Base-by-base conservation (phyloP, 1,140 invertebrate genomes). In the Aphidius ervi region DNA sequence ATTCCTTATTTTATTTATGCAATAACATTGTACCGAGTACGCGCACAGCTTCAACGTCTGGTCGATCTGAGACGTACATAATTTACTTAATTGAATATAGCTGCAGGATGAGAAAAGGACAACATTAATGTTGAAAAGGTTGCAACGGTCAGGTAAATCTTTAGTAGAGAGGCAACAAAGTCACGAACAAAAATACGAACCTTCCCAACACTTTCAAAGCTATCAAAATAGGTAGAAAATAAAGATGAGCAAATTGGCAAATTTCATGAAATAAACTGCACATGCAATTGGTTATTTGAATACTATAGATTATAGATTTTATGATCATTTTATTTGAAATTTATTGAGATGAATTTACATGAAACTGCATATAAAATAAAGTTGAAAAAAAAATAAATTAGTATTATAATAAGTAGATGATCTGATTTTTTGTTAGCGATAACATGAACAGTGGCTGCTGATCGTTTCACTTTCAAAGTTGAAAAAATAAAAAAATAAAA, bases 61-160 rank as follows among this genome's bases (percentile, higher is more conserved):
- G 65, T 67, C 60, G 60, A 63, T 57, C 45, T 57, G 55, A 62
- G 65, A 48, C 56, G 63, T 63, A 56, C 66, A 65, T 69, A 69
- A 71, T 71, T 73, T 72, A 64, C 48, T 54, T 70, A 70, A 75
- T 72, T 71, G 69, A 72, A 73, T 71, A 70, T 69, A 55, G 65
- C 67, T 65, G 63, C 63, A 50, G 63, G 67, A 60, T 65, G 46
- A 66, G 62, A 31, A 31, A 31, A 31, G 23, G 23, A 31, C 23
- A 31, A 31, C 23, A 31, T 31, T 31, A 3, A 31, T 31, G 23
- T 31, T 31, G 23, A 31, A 31, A 31, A 31, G 23, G 23, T 31
- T 31, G 23, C 23, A 31, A 31, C 23, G 23, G 23, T 31, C 23
- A 31, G 23, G 23, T 31, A 31, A 31, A 31, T 31, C 23, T 31